Evolutionary conservation across 2,113 vertebrate species (phyloP).

Genomic region (Rutilus rutilus): DNA sequence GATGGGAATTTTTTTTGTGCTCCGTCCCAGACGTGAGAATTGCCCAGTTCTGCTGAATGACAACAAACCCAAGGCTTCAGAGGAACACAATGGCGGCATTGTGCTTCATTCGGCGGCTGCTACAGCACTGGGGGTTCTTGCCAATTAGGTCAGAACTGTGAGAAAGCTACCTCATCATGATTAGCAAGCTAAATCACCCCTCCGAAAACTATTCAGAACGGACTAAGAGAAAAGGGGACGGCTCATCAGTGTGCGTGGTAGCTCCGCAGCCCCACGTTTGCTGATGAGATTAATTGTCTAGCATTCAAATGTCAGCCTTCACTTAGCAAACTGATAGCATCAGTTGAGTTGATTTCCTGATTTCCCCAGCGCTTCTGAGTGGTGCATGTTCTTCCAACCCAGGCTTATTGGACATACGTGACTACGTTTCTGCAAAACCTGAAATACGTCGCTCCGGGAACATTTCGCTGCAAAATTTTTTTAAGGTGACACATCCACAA

Average conservation of each 20-base stretch:
- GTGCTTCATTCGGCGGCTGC: conserved; percentile 49
- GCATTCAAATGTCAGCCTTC: conserved; percentile 4
- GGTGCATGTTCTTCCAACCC: not conserved
- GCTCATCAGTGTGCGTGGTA: not conserved
- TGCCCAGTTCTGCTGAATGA: conserved; percentile 58
- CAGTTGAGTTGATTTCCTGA: conserved; percentile 15
- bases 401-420: not conserved
- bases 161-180: conserved; percentile 52
- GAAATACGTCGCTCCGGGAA: not conserved
- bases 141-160: conserved; percentile 64
- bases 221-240: not conserved
- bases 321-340: conserved; percentile 7
- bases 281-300: conserved; percentile 16
- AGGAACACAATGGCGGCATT: conserved; percentile 62
- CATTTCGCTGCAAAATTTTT: not conserved
- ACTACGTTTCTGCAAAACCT: not conserved
- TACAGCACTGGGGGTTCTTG: conserved; percentile 36
- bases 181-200: conserved; percentile 43
- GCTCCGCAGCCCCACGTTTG: not conserved
- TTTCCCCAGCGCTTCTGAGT: not conserved
- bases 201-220: conserved; percentile 18
- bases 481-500: not conserved
- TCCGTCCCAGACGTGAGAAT: conserved; percentile 56
- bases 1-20: conserved; percentile 46
- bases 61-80: conserved; percentile 58